Conservation (phyloP, 1,140 invertebrate species). For the Drosophila tani region DNA sequence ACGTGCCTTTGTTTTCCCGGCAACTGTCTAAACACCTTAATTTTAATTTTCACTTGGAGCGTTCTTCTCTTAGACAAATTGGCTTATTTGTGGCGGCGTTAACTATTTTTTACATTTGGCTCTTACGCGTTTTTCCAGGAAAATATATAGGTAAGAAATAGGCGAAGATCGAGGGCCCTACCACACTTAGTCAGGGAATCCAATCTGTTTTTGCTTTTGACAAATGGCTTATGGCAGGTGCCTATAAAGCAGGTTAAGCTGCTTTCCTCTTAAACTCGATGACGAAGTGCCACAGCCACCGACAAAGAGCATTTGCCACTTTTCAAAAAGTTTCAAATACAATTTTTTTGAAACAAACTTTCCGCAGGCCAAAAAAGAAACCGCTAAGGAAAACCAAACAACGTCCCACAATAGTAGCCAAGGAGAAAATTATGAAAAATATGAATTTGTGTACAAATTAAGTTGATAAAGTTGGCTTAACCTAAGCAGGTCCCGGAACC, state of each 20-base stretch:
- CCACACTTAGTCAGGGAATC: conserved; percentile 65
- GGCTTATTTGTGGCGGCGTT: not conserved
- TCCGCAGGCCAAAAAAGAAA: conserved; percentile 51
- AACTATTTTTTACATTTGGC: conserved; percentile 70
- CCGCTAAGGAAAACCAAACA: no score
- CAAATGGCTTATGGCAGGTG: conserved; percentile 79
- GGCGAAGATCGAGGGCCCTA: not conserved
- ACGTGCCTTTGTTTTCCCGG: no score
- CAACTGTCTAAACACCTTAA: no score
- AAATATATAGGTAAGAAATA: not conserved
- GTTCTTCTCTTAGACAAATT: not conserved
- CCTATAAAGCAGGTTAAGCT: conserved; percentile 33
- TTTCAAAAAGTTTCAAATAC: conserved; percentile 75
- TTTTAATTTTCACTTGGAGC: no score
- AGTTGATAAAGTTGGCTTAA: no score
- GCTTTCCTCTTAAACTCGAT: no score
- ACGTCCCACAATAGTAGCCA: no score
- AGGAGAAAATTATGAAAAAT: no score
- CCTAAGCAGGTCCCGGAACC: no score
- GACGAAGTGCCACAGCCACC: not conserved
- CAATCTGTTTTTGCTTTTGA: conserved; percentile 71
- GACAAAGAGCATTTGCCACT: conserved; percentile 70
- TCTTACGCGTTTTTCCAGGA: conserved; percentile 59
- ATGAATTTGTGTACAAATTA: no score
- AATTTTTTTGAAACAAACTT: conserved; percentile 63